Percentiles rank a stretch among this genome's conserved stretches.
Evolutionary conservation across 2,113 vertebrate species (phyloP).

Genomic region (Oncorhynchus masou): DNA sequence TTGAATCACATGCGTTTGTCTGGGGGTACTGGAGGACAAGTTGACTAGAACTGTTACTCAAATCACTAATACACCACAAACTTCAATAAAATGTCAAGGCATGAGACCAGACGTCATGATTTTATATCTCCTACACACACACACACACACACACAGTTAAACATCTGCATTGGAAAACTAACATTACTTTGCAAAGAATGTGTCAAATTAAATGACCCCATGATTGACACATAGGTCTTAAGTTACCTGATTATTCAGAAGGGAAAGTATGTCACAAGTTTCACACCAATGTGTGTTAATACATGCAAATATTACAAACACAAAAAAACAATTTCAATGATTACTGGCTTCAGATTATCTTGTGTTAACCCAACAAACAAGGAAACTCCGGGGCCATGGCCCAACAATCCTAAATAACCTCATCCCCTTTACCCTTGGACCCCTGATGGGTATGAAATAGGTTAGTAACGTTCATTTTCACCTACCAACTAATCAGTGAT

Average conservation of each 20-base stretch:
- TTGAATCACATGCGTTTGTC: too few relatives aligned
- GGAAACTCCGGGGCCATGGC: too few relatives aligned
- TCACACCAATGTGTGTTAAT: conserved; percentile 1
- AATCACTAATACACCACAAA: neutral
- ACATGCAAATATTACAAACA: conserved; percentile 3
- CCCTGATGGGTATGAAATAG: too few relatives aligned
- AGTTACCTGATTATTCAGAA: conserved; percentile 7
- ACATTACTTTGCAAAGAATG: conserved; percentile 24
- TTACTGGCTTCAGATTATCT: too few relatives aligned
- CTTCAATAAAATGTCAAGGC: too few relatives aligned
- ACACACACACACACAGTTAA: conserved; percentile 50
- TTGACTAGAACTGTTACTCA: too few relatives aligned
- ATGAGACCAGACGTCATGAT: conserved; percentile 15
- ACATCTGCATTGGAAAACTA: conserved; percentile 44
- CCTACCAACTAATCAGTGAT: too few relatives aligned
- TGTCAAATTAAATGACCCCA: conserved; percentile 5
- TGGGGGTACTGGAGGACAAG: too few relatives aligned
- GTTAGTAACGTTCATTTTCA: too few relatives aligned
- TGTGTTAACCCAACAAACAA: too few relatives aligned
- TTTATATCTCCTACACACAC: conserved; percentile 62
- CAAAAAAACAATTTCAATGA: neutral
- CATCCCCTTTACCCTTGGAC: too few relatives aligned
- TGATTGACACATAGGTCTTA: conserved; percentile 17
- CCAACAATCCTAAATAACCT: too few relatives aligned
- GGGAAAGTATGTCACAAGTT: neutral